Conservation (phyloP, 2,113 vertebrate genomes). For the Oreochromis aureus region DNA sequence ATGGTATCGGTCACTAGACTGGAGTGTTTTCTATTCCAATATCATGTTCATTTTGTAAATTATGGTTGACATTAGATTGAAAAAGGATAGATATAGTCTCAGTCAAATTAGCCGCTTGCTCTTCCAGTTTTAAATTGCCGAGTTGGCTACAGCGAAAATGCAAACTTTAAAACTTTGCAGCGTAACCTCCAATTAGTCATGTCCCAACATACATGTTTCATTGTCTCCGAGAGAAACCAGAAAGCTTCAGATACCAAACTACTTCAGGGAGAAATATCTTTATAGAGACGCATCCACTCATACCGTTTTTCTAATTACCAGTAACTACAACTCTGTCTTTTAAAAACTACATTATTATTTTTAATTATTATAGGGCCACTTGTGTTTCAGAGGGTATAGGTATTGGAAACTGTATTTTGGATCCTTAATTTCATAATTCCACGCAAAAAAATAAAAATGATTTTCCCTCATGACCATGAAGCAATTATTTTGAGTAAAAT, state of each 20-base stretch:
- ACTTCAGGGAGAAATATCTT: background rate
- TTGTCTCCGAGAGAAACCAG: background rate
- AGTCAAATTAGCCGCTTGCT: background rate
- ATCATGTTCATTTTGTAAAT: background rate
- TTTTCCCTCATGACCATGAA: background rate
- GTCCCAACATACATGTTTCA: background rate
- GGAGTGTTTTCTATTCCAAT: background rate
- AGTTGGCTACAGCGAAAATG: background rate
- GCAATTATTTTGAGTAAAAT: background rate
- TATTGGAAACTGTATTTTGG: background rate
- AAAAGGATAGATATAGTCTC: background rate
- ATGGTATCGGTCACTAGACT: background rate
- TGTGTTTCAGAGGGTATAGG: background rate
- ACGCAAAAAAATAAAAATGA: background rate
- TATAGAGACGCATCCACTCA: background rate
- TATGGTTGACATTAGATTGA: background rate
- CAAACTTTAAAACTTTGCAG: background rate
- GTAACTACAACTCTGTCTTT: background rate
- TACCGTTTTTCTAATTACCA: background rate
- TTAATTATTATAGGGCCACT: background rate
- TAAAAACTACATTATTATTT: background rate
- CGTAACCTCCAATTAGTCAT: background rate
- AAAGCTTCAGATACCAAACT: background rate
- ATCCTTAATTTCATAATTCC: background rate
- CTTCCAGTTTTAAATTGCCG: background rate